Evolutionary conservation across 2,888 invertebrate genomes (phyloP).

Genomic region (Archips xylosteana): DNA sequence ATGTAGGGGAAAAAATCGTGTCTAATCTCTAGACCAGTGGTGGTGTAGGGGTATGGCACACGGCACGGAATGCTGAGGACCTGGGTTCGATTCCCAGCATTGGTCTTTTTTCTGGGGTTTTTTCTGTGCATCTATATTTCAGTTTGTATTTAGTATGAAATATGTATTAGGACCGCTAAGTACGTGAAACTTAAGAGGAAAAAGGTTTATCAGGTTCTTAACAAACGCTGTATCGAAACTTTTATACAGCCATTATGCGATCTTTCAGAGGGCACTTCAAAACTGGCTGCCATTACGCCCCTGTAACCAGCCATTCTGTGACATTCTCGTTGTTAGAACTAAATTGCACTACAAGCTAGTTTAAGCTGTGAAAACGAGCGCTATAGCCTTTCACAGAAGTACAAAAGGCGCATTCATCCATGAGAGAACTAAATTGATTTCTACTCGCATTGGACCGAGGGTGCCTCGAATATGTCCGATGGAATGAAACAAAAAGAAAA

Average conservation of each 20-base stretch:
- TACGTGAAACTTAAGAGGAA: background rate
- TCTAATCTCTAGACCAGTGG: too few relatives aligned
- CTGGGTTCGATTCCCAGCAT: too few relatives aligned
- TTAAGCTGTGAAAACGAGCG: slow-evolving; percentile 77
- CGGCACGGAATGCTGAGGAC: too few relatives aligned
- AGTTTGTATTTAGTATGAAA: too few relatives aligned
- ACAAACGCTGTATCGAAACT: background rate
- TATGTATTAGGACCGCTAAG: too few relatives aligned
- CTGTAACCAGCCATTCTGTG: slow-evolving; percentile 14
- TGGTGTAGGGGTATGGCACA: too few relatives aligned
- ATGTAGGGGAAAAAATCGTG: too few relatives aligned
- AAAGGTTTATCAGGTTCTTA: background rate
- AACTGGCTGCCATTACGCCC: background rate
- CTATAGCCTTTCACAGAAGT: slow-evolving; percentile 78
- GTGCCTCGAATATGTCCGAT: slow-evolving; percentile 43
- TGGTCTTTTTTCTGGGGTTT: too few relatives aligned
- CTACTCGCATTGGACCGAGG: slow-evolving; percentile 68
- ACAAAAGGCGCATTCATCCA: slow-evolving; percentile 77
- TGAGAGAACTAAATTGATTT: slow-evolving; percentile 78
- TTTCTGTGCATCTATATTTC: too few relatives aligned
- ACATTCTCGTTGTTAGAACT: slow-evolving; percentile 56
- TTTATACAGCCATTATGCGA: background rate
- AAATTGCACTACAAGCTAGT: slow-evolving; percentile 52
- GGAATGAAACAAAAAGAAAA: slow-evolving; percentile 44
- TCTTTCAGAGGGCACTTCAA: background rate